Conservation (phyloP, 2,797 vertebrate genomes). For the Poecile montanus region DNA sequence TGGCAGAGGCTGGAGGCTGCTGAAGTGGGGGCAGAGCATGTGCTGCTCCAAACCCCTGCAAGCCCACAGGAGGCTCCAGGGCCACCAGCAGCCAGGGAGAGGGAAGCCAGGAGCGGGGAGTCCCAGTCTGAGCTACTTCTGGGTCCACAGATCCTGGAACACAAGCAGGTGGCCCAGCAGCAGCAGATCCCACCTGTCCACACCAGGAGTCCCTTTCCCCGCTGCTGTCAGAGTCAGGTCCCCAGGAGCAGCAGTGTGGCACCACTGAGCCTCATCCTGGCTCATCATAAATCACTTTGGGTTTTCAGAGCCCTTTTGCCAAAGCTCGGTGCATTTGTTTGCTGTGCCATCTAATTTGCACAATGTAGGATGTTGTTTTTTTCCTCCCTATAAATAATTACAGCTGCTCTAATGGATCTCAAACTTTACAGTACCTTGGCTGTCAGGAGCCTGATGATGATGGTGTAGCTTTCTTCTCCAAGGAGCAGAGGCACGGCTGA, state of each 20-base stretch:
- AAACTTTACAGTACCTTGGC: constrained; percentile 42
- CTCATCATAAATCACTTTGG: neutral
- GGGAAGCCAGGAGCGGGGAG: neutral
- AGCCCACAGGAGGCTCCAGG: neutral
- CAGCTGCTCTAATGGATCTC: constrained; percentile 66
- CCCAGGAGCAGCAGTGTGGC: neutral
- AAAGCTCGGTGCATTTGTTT: neutral
- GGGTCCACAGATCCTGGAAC: neutral
- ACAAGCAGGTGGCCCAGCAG: neutral
- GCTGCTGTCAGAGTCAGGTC: rapidly evolving
- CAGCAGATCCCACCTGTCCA: neutral
- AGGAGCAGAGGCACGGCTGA: neutral
- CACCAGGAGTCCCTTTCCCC: neutral
- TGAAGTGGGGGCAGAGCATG: rapidly evolving
- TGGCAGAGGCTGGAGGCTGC: neutral
- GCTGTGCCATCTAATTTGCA: neutral
- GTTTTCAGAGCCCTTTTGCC: neutral
- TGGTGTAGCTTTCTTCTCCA: neutral
- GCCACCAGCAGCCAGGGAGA: neutral
- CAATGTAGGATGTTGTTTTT: neutral
- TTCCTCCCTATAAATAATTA: constrained; percentile 67
- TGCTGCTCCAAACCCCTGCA: neutral
- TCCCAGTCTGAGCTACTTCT: rapidly evolving
- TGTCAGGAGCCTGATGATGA: constrained; percentile 12
- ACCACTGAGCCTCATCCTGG: rapidly evolving